A percentile compares a stretch with the other conserved stretches of the same genome.
These are phyloP conservation scores for Dendronephthya gigantea DNA, from an alignment of 64 coral and sea anemone genomes.

Conservation along the genomic window DNA sequence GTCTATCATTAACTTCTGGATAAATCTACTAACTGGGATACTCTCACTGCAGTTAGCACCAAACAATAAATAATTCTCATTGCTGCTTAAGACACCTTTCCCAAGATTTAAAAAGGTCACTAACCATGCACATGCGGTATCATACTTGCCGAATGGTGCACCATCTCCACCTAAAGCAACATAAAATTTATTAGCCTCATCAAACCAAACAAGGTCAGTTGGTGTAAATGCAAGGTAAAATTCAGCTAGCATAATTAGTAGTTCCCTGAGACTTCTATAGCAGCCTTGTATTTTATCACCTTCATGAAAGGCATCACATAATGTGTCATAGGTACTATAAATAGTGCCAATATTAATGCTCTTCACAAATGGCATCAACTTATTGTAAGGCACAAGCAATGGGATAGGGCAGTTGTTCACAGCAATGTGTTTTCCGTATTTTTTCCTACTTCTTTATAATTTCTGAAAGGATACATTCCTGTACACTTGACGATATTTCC, in stretches of 20 bases:
- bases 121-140: neutral
- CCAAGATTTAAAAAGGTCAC: neutral
- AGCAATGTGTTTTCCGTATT: neutral
- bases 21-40: neutral
- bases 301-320: neutral
- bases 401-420: neutral
- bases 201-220: constrained; percentile 1
- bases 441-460: neutral
- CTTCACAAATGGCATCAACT: neutral
- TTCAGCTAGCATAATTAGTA: constrained; percentile 6
- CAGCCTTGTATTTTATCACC: constrained; percentile 4
- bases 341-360: neutral
- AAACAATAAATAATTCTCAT: constrained; percentile 7
- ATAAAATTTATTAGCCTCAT: constrained; percentile 3
- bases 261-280: neutral
- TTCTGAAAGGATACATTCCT: neutral
- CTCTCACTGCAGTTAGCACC: neutral
- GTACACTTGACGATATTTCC: neutral
- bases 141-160: neutral
- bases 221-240: neutral
- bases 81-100: neutral
- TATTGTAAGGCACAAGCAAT: neutral
- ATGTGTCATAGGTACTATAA: neutral
- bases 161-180: neutral
- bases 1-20: neutral